Base-by-base conservation (phyloP, 2,797 vertebrate genomes). In the Orientallactaga sibirica region DNA sequence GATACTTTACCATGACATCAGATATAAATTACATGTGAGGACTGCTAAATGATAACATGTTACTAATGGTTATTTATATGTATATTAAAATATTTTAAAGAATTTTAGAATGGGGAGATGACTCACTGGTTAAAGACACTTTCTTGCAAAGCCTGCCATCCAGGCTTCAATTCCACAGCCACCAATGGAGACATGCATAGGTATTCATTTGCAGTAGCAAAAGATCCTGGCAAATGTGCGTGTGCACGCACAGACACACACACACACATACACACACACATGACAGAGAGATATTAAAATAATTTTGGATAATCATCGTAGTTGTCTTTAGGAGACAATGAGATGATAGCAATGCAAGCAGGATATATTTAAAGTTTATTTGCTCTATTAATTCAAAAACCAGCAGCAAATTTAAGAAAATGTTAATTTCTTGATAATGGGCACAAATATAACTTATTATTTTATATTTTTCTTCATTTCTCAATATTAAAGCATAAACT, bases 331-430 rank as follows among this genome's bases (percentile, higher is more conserved):
- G 29, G 29, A 89, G 43, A 87, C 0, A 85, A 12, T 9, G n/a
- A 29, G 22, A 79, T 81, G 18, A 79, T 3, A 86, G 16, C 67
- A 20, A 62, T 43, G 29, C 4, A 84, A 61, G 79, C 15, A 61
- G 61, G 1, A 48, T 25, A 48, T 1, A 61, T 20, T 87, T 80
- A 76, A 52, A 74, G 25, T 27, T 55, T 80, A 77, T 61, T 73
- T 89, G 52, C 67, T 88, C 90, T 76, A 52, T 67, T 71, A 83
- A 66, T 41, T 83, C 20, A 94, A 86, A 66, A 64, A 93, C 27
- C 19, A 92, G 37, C 27, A 7, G 11, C 52, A 52, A 52, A 52
- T 52, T 52, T 52, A 52, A 52, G 52, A 52, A 52, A 52, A 52
- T 12, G 11, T 52, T 52, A 52, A 52, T 52, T 52, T 52, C 52